Percentiles rank a stretch among this genome's conserved stretches.
Evolutionary conservation across 2,797 vertebrate genomes (phyloP).

Genomic region (Synaphobranchus kaupii): DNA sequence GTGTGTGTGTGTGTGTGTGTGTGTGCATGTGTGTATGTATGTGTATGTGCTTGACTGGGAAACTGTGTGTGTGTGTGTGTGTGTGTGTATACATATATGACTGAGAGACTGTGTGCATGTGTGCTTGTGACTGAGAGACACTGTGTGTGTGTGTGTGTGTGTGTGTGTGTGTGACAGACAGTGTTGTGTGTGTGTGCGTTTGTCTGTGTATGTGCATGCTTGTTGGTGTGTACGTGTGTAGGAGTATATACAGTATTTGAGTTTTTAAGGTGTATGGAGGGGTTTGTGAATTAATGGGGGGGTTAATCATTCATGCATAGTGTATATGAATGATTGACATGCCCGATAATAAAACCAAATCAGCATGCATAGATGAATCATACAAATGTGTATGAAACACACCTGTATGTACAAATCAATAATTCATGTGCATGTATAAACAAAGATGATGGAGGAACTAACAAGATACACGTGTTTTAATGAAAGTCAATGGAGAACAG

Average conservation of each 20-base stretch:
- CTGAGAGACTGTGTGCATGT: conserved; percentile 35
- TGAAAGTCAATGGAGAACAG: no score
- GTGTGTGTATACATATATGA: background rate
- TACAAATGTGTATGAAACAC: background rate
- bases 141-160: background rate
- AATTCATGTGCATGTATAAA: no score
- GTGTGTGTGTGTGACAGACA: no score
- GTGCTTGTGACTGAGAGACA: background rate
- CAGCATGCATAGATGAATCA: background rate
- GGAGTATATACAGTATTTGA: background rate
- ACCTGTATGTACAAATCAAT: background rate
- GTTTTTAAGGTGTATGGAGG: no score
- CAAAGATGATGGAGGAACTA: no score
- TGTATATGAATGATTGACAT: no score
- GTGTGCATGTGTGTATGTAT: background rate
- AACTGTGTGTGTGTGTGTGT: background rate
- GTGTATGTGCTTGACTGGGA: background rate
- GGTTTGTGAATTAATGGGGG: no score
- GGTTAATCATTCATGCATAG: background rate
- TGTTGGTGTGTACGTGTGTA: background rate
- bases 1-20: background rate
- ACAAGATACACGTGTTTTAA: no score
- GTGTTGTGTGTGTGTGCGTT: background rate
- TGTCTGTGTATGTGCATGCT: background rate
- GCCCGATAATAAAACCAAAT: background rate